Conservation (phyloP, 2,797 vertebrate species). For the Limnodromus scolopaceus region DNA sequence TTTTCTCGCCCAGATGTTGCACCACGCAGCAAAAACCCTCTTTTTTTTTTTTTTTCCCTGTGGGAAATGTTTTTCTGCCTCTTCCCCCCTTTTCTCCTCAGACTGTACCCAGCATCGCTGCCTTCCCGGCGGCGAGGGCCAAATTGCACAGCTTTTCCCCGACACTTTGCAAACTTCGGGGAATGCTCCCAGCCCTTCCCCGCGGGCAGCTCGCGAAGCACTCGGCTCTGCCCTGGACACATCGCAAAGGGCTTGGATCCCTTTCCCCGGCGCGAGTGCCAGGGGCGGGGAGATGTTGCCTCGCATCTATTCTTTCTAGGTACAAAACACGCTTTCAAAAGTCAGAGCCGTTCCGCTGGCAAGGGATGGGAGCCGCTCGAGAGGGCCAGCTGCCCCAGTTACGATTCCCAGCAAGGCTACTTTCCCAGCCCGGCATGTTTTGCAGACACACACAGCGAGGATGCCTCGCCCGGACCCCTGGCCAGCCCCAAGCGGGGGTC, state of each 20-base stretch:
- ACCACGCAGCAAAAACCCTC: background rate
- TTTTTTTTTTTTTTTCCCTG: no score
- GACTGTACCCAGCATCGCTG: accelerated
- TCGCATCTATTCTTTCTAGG: slow-evolving; percentile 57
- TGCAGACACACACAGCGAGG: background rate
- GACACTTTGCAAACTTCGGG: background rate
- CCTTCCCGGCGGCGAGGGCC: background rate
- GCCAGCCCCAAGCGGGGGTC: background rate
- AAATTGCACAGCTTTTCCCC: background rate
- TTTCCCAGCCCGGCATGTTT: background rate
- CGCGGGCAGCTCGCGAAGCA: background rate
- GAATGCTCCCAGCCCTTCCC: background rate
- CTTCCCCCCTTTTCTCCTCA: background rate
- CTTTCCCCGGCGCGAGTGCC: background rate
- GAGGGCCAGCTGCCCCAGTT: slow-evolving; percentile 26
- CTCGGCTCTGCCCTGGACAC: background rate
- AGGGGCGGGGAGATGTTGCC: slow-evolving; percentile 46
- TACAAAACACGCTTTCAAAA: slow-evolving; percentile 47
- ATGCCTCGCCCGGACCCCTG: background rate
- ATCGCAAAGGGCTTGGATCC: slow-evolving; percentile 32
- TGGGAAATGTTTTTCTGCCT: background rate
- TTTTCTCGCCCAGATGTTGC: background rate
- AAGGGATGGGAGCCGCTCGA: background rate
- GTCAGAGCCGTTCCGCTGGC: slow-evolving; percentile 15
- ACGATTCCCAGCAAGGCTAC: background rate